Evolutionary conservation across 2,797 vertebrate genomes (phyloP).

Genomic region (Esox lucius): DNA sequence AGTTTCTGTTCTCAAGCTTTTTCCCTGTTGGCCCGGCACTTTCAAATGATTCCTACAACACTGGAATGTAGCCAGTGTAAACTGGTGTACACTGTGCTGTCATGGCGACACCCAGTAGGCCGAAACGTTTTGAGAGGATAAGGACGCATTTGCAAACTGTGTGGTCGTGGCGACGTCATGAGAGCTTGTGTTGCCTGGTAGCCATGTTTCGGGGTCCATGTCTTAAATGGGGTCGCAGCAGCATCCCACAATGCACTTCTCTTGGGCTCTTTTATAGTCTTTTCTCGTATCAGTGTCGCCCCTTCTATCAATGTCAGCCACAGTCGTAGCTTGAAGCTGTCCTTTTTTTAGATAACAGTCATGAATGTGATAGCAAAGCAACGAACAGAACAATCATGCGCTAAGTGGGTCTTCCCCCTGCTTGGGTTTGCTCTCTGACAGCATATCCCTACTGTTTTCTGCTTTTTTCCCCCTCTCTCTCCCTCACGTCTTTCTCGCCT

Average conservation of each 20-base stretch:
- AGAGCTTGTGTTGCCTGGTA: not conserved
- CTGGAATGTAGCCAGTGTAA: not conserved
- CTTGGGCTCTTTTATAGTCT: not conserved
- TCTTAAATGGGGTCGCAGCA: not conserved
- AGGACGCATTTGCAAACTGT: not conserved
- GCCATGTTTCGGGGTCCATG: not conserved
- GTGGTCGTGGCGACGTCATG: not conserved
- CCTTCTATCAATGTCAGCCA: not conserved
- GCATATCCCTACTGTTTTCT: slow-evolving; percentile 31
- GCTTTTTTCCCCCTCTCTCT: not conserved
- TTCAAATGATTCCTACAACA: not conserved
- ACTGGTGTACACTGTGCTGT: not conserved
- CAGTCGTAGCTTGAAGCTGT: not conserved
- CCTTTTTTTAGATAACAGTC: too few relatives aligned
- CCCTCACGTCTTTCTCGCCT: not conserved
- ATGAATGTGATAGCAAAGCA: too few relatives aligned
- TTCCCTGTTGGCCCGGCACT: too few relatives aligned
- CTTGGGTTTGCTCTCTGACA: slow-evolving; percentile 31
- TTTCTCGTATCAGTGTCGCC: not conserved
- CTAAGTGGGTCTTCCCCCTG: not conserved
- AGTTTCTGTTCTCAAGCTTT: too few relatives aligned
- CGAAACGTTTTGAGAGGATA: not conserved
- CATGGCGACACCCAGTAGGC: too few relatives aligned
- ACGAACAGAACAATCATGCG: not conserved
- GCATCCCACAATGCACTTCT: not conserved